Evolutionary conservation across 1,140 invertebrate genomes (phyloP), one percentile per base, ranked within the genome.

Genomic region (Tribolium castaneum): DNA sequence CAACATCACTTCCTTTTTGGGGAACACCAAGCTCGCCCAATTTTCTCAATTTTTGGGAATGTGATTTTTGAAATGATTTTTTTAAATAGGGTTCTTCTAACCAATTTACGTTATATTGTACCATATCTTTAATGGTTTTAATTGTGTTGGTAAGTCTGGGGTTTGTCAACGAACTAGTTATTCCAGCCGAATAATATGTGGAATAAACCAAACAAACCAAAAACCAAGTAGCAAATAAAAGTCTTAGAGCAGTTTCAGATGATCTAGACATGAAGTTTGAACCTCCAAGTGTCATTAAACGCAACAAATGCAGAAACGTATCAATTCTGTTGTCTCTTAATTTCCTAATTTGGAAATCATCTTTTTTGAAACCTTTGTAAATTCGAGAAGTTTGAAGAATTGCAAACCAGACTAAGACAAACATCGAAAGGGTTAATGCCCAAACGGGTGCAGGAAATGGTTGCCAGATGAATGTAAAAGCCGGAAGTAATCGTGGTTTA

Each of bases 381-480:
- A 70, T 3, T 13, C 22, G 3, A 7, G 52, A 50, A 51, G 50
- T 6, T 34, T 5, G 1, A 35, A 4, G 10, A 16, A 45, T 16
- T 59, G 39, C 6, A 39, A 59, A 10, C 14, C 12, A 39, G 0
- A 75, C 10, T 0, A 49, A 34, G 12, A 75, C 12, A 39, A 76
- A 51, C 45, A 76, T 51, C 1, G 70, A 1, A 3, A 12, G 13
- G 6, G 59, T 35, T 4, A 66, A 22, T 0, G 19, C 7, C 78
- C 78, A 80, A 16, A 75, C 10, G 0, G 4, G 51, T 0, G 16
- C 6, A 6, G 12, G 49, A n/a, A 80, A 71, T 6, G 78, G 39
- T 54, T 80, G 78, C n/a, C 56, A 78, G 14, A 78, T 62, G 34
- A 78, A 80, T 5, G 76, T 75, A 9, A 35, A 49, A 25, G 70